phyloP scores from a whole-genome alignment of 2,888 invertebrate species.

The Coenonympha arcania region DNA sequence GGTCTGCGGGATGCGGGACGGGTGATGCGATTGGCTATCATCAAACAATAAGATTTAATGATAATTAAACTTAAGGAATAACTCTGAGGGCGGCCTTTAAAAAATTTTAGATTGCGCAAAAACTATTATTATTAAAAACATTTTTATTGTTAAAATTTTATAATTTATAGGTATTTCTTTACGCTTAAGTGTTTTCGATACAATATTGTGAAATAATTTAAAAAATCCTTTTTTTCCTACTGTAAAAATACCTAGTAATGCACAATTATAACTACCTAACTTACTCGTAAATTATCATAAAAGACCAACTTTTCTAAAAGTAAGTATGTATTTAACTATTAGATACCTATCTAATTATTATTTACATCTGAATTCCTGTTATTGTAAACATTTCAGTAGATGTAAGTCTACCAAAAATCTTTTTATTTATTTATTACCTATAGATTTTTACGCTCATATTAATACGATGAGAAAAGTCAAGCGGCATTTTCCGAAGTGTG shows the following conservation, averaged over 20 bases:
- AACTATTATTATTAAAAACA: background rate
- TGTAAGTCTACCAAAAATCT: background rate
- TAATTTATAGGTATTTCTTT: background rate
- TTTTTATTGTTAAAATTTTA: background rate
- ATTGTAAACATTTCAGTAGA: background rate
- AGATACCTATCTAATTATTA: too few relatives aligned
- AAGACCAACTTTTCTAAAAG: slow-evolving; percentile 7
- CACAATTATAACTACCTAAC: slow-evolving; percentile 2
- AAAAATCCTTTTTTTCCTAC: too few relatives aligned
- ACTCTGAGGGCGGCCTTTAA: background rate
- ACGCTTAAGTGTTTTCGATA: too few relatives aligned
- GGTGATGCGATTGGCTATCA: too few relatives aligned
- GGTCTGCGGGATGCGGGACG: too few relatives aligned
- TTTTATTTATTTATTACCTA: too few relatives aligned
- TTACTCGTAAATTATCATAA: too few relatives aligned
- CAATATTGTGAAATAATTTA: too few relatives aligned
- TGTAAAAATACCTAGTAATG: background rate
- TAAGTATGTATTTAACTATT: background rate
- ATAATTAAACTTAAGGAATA: background rate
- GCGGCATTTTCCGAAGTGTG: background rate
- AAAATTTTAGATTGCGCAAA: background rate
- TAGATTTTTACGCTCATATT: too few relatives aligned
- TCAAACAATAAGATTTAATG: too few relatives aligned
- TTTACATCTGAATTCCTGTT: slow-evolving; percentile 2
- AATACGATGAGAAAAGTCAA: background rate